Base-by-base conservation (phyloP, 2,888 invertebrate genomes). In the Drosophila meridionalis region DNA sequence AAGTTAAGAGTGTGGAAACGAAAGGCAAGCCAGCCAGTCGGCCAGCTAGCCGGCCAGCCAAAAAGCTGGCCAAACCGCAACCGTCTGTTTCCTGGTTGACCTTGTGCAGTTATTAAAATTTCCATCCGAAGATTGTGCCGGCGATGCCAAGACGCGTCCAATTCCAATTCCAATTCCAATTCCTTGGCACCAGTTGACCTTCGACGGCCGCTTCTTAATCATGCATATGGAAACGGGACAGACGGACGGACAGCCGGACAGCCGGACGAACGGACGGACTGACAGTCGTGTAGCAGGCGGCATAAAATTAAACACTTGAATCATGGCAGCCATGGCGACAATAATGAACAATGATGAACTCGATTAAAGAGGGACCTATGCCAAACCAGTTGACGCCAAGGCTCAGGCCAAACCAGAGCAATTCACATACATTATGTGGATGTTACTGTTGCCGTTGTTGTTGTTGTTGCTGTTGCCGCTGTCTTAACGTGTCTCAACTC, bases 311-410 rank as follows among this genome's bases (percentile, higher is more conserved):
- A 86, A 82, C 88, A 86, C 88, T 89, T 82, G 88, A 82, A 82
- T 69, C 81, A 69, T 78, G 76, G 61, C 69, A 83, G 67, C 82
- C 82, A 66, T 87, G 85, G 85, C 85, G 88, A 86, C 85, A 86
- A 89, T 89, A 86, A 86, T 89, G 85, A 86, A 87, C 85, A 86
- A 84, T 89, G 85, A 86, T 86, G 85, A 86, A 85, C 85, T 89
- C 82, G 85, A 87, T 87, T 85, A 84, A 89, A 87, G 89, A 78
- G 74, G 56, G 56, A 65, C 43, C 65, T 61, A 66, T 64, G 76
- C 70, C 76, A 84, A 87, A 87, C 83, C 87, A 82, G 83, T 87
- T 84, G 70, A 66, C 56, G 36, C 45, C 60, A 58, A 65, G 64
- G 52, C 64, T 64, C 75, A 61, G 69, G 26, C 78, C 61, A 69